Conservation (phyloP, 2,797 vertebrate species). For the Galagoides demidoff region DNA sequence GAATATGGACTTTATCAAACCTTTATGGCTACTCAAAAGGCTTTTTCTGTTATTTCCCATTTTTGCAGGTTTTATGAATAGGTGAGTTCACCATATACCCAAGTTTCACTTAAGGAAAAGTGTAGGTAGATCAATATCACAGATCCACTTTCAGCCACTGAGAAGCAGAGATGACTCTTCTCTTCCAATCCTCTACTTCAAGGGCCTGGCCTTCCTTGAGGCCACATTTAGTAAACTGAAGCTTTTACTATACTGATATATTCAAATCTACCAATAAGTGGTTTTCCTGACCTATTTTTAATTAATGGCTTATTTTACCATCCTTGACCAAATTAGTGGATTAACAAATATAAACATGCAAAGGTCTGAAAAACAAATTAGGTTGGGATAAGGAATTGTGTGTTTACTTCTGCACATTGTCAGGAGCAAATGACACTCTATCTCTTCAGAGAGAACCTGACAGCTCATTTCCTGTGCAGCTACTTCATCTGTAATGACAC, state of each 20-base stretch:
- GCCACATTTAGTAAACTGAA: neutral
- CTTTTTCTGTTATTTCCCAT: neutral
- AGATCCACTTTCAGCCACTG: neutral
- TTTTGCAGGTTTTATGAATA: neutral
- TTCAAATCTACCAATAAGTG: neutral
- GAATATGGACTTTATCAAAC: neutral
- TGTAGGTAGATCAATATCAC: neutral
- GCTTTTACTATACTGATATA: neutral
- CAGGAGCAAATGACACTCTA: neutral
- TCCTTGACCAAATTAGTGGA: neutral
- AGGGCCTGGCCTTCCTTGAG: neutral
- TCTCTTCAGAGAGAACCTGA: conserved; percentile 38
- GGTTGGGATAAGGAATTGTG: neutral
- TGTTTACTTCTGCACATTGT: conserved; percentile 37
- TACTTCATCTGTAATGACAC: conserved; percentile 34
- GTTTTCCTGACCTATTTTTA: neutral
- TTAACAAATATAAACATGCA: conserved; percentile 25
- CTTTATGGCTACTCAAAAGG: neutral
- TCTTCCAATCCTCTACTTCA: neutral
- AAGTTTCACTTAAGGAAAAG: neutral
- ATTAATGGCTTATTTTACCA: neutral
- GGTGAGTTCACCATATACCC: neutral
- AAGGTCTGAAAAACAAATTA: conserved; percentile 61
- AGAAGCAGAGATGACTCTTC: neutral
- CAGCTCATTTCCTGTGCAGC: neutral